Conservation (phyloP, 2,797 vertebrate genomes). For the Syngnathus acus region DNA sequence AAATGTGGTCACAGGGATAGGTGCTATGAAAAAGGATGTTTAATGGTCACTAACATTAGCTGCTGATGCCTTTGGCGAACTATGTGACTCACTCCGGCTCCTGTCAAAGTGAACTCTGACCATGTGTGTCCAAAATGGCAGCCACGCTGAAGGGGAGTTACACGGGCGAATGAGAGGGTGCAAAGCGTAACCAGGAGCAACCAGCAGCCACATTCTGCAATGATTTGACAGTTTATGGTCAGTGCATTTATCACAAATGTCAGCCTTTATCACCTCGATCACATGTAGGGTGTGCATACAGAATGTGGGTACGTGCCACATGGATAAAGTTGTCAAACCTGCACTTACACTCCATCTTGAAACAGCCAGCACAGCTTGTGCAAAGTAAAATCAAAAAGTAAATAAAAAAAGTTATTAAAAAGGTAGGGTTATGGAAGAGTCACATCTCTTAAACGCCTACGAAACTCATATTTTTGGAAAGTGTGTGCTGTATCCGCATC, state of each 20-base stretch:
- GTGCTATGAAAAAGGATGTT: conserved; percentile 37
- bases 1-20: conserved; percentile 38
- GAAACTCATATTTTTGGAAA: background rate
- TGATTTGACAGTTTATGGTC: conserved; percentile 67
- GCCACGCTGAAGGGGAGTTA: conserved; percentile 38
- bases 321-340: background rate
- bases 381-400: background rate
- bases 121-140: conserved; percentile 50
- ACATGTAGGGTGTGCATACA: conserved; percentile 2
- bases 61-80: conserved; percentile 46
- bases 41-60: conserved; percentile 55
- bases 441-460: background rate
- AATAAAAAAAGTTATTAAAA: background rate
- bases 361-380: background rate
- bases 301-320: background rate
- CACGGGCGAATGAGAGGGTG: conserved; percentile 41
- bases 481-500: background rate
- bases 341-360: background rate
- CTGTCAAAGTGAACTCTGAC: conserved; percentile 50
- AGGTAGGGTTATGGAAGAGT: background rate
- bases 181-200: conserved; percentile 44
- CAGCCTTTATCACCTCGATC: conserved; percentile 47
- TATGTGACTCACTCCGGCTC: conserved; percentile 55
- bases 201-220: conserved; percentile 49
- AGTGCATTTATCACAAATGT: conserved; percentile 68